Conservation (phyloP, 1,140 invertebrate species). For the Eubasilissa regina region DNA sequence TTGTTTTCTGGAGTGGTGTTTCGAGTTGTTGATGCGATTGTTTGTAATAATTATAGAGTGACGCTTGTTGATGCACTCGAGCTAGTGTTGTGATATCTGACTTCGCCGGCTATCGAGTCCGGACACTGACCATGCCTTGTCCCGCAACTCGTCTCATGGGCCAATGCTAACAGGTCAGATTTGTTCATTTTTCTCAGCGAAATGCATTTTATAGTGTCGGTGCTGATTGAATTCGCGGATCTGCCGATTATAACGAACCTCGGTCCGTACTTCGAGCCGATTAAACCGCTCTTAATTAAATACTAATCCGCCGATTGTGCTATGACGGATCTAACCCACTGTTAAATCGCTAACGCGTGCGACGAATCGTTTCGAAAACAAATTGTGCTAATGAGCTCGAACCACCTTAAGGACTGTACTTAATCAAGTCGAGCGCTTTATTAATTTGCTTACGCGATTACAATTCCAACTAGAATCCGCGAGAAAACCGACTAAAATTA, state of each 20-base stretch:
- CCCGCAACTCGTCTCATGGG: slow-evolving; percentile 35
- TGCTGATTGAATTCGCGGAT: no score
- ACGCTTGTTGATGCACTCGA: slow-evolving; percentile 29
- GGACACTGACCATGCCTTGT: slow-evolving; percentile 32
- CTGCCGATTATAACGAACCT: no score
- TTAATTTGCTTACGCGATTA: not conserved
- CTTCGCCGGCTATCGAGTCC: slow-evolving; percentile 34
- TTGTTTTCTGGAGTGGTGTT: slow-evolving; percentile 45
- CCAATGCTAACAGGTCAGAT: slow-evolving; percentile 59
- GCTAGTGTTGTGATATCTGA: slow-evolving; percentile 37
- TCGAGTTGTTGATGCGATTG: slow-evolving; percentile 21
- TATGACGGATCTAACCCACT: not conserved
- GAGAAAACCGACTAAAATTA: not conserved
- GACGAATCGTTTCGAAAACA: not conserved
- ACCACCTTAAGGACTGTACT: no score
- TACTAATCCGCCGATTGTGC: not conserved
- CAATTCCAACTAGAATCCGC: not conserved
- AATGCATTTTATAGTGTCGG: not conserved
- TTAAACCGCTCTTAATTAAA: not conserved
- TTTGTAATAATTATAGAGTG: slow-evolving; percentile 44
- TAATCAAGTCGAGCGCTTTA: not conserved
- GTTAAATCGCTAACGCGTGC: not conserved
- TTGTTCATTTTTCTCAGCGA: not conserved
- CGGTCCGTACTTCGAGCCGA: not conserved
- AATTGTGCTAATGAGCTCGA: not conserved